Percentiles rank a stretch among this genome's conserved stretches.
phyloP scores from a whole-genome alignment of 1,140 invertebrate species.

The Triops longicaudatus region DNA sequence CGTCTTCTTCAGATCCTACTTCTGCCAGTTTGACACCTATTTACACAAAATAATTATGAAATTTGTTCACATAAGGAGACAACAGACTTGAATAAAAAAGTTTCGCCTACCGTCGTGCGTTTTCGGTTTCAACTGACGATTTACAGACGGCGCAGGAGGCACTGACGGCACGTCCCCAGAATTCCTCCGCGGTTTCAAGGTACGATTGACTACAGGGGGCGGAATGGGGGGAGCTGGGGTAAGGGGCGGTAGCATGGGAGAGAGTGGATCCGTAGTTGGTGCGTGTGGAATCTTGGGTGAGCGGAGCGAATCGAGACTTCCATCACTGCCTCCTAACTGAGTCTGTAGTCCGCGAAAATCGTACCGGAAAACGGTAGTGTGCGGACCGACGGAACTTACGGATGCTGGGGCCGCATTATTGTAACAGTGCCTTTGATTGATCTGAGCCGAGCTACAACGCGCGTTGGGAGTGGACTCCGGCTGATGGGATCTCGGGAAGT shows the following conservation, averaged over 20 bases:
- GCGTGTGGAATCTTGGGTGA: constrained; percentile 19
- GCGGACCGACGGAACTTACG: background rate
- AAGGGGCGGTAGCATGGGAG: constrained; percentile 36
- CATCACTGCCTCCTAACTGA: constrained; percentile 17
- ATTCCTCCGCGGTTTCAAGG: constrained; percentile 33
- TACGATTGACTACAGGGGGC: constrained; percentile 38
- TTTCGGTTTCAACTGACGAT: constrained; percentile 66
- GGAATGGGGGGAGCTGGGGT: constrained; percentile 50
- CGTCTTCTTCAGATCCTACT: constrained; percentile 26
- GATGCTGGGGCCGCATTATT: constrained; percentile 50
- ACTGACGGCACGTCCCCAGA: constrained; percentile 29
- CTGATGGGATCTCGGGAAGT: constrained; percentile 59
- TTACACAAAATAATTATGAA: background rate
- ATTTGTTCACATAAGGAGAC: background rate
- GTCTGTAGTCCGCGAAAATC: constrained; percentile 36
- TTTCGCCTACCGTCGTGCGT: constrained; percentile 42
- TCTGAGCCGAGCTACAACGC: background rate
- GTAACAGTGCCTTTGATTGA: constrained; percentile 49
- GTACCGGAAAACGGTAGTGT: constrained; percentile 37
- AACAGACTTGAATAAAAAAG: background rate
- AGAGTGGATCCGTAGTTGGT: constrained; percentile 33
- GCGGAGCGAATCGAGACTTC: background rate
- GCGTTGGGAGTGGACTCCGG: constrained; percentile 32
- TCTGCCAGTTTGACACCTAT: constrained; percentile 11
- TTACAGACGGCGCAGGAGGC: constrained; percentile 53